Base-by-base conservation (phyloP, 2,797 vertebrate species). In the Microchirus variegatus region DNA sequence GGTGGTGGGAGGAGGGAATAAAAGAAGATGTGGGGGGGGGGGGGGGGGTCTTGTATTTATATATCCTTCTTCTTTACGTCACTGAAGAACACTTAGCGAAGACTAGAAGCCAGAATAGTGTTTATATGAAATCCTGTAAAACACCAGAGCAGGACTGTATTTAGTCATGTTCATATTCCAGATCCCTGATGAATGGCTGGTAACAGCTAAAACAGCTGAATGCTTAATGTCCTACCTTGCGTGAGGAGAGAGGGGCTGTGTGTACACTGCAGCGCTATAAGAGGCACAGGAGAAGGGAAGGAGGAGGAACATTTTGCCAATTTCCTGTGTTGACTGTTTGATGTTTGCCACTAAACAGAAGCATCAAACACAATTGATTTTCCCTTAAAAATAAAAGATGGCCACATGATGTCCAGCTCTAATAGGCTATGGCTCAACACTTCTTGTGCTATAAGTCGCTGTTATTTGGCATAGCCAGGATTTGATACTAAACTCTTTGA, bases 401-500 rank as follows among this genome's bases (percentile, higher is more conserved):
- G 37, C 3, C 54, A 57, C 64, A 66, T 48, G 48, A 40, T 63
- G 10, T n/a, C 42, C 16, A 47, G 79, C 84, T 82, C 78, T 81
- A 80, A 85, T 75, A 78, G 69, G 77, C 76, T 67, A 79, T 86
- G 78, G 81, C 86, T 75, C 75, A 83, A 82, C 73, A 61, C 48
- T 66, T 59, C 61, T 15, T 9, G 12, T 0, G 17, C 76, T 88
- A 88, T 78, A 85, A 86, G 89, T 91, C 89, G 78, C 36, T 73
- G 37, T 63, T 46, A 43, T 67, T 84, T 86, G 87, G 87, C 89
- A 82, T 63, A 71, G 86, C 81, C 78, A 67, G 73, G 83, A 78
- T 84, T 82, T 75, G 74, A 84, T 80, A 19, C 63, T 74, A 85
- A 91, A 84, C 63, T 85, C 75, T 81, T 44, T 26, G 81, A 81